phyloP scores from a whole-genome alignment of 1,140 invertebrate genomes.

The Drosophila nigromelanica region DNA sequence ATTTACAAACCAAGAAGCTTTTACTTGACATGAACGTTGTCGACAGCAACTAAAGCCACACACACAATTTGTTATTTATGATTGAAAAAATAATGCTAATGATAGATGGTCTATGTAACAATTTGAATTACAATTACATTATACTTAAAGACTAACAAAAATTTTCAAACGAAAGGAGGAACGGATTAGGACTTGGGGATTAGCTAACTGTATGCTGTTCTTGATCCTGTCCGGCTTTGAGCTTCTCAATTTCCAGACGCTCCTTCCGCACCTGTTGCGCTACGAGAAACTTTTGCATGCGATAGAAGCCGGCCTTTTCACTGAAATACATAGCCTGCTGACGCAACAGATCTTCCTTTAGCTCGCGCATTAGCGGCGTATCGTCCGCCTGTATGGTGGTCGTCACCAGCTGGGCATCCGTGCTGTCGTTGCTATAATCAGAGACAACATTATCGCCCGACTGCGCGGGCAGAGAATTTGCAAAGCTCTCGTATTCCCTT shows the following conservation, averaged over 20 bases:
- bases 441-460: conserved; percentile 28
- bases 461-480: conserved; percentile 32
- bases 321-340: conserved; percentile 65
- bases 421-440: conserved; percentile 42
- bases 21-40: conserved; percentile 68
- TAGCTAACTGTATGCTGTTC: not conserved
- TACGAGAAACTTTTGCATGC: conserved; percentile 70
- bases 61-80: conserved; percentile 40
- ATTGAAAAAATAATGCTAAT: conserved; percentile 18
- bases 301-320: conserved; percentile 64
- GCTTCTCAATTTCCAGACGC: conserved; percentile 51
- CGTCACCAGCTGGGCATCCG: conserved; percentile 34
- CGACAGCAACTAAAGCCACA: conserved; percentile 26
- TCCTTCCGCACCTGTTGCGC: conserved; percentile 63
- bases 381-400: conserved; percentile 40
- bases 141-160: conserved; percentile 25
- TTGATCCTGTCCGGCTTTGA: conserved; percentile 2
- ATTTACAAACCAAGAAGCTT: conserved; percentile 74
- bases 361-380: conserved; percentile 38
- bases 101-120: conserved; percentile 36
- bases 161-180: not conserved
- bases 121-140: conserved; percentile 39
- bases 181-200: not conserved
- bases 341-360: conserved; percentile 60
- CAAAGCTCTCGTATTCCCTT: conserved; percentile 11